Evolutionary conservation across 2,888 invertebrate species (phyloP), one percentile per base, ranked within the genome.

Genomic region (Drosophila pullipes): DNA sequence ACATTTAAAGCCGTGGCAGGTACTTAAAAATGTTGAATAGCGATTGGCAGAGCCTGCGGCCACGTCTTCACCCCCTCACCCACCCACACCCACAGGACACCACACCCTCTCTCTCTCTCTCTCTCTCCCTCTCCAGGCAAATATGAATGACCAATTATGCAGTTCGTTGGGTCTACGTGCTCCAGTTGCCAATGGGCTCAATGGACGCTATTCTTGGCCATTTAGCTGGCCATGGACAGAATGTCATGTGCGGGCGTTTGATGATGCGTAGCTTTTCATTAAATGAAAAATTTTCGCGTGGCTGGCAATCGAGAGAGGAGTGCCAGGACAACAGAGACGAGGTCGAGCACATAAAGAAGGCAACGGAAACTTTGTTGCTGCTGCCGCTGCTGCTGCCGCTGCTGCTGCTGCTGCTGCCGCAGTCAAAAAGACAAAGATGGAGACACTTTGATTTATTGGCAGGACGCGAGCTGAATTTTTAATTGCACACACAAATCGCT

Each of bases 91-190:
- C 11, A 4, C 35, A 35, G 11, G 4, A 13, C 47, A 9, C 53
- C 5, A 9, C 57, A n/a, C 22, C n/a, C 7, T 4, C 25, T 3
- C 4, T 16, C 37, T 1, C n/a, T 58, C 52, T 22, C 25, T 5
- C 3, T 30, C 28, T 4, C 5, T 28, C 37, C 2, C 5, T 31
- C n/a, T 60, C 52, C 7, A 25, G 33, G 58, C 74, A 88, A 88
- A 90, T 86, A 86, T 86, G 83, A 89, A 91, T 91, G 91, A 78
- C 86, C 86, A 91, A 91, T 91, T 91, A 91, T 89, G 88, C 91
- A 91, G 78, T 91, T 86, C 91, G 91, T 91, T 91, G 90, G 85
- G 60, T 81, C 85, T 87, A 88, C 88, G 85, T 88, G 85, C 78
- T 72, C 58, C 59, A 85, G 76, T 59, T 88, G 81, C 83, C 85